Evolutionary conservation across 2,113 vertebrate species (phyloP), one percentile per base, ranked within the genome.

Genomic region (Ceuthmochares aereus): DNA sequence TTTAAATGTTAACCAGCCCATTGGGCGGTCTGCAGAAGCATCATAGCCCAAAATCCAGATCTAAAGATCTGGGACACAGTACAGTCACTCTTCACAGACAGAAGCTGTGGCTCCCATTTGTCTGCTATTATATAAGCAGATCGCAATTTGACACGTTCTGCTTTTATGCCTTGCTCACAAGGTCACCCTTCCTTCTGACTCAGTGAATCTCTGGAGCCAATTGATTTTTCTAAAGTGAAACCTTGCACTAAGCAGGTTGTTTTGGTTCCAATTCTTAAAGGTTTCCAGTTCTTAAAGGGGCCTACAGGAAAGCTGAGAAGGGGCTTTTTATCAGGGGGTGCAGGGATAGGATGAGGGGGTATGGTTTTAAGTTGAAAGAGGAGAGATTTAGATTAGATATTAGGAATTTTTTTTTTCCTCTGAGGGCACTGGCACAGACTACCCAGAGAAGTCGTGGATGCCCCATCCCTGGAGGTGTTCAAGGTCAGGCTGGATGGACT

Each of bases 221-320:
- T 67, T 70, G 85, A 94, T 91, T 96, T 94, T 93, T 96, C 42
- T 83, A 12, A 94, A 93, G 87, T 42, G 75, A 75, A 96, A 47
- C 29, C 55, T 90, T 79, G 58, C 47, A 67, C 60, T 69, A 70
- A 91, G 62, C 26, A 49, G 29, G 22, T 85, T 69, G 54, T 30
- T 37, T 92, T 78, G 40, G 64, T 84, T 47, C 45, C 45, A 47
- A 10, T 21, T 9, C 45, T 47, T 47, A 47, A 47, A 47, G 45
- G 15, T 18, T 47, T 47, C 45, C 45, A 47, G 20, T 21, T 9
- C 45, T 47, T 47, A 47, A 47, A 47, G 20, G 45, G 45, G 20
- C 20, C 45, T 21, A 21, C 20, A 47, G 45, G 45, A 47, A 47
- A 47, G 18, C 45, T 47, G 45, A 18, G 17, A 18, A 47, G 20